Evolutionary conservation across 2,888 invertebrate genomes (phyloP).

Genomic region (Cantharis rufa): DNA sequence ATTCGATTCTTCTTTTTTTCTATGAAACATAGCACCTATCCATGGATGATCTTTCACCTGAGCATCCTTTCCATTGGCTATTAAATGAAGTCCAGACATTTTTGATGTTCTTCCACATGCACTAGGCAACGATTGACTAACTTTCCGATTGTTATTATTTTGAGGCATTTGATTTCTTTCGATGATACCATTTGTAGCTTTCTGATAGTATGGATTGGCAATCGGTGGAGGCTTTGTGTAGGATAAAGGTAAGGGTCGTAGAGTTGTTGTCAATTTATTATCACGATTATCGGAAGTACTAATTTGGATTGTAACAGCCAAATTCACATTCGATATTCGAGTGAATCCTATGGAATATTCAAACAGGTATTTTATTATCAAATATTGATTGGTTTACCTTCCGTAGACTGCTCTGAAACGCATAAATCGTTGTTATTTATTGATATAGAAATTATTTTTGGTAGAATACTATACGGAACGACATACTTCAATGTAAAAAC

Average conservation of each 20-base stretch:
- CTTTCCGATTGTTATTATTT: background rate
- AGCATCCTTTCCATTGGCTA: conserved; percentile 46
- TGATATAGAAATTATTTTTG: background rate
- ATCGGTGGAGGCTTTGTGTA: too few species aligned
- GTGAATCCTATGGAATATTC: background rate
- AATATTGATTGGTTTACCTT: background rate
- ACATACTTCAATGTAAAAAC: background rate
- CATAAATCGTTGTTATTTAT: background rate
- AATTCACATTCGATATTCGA: background rate
- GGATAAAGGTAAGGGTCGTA: too few species aligned
- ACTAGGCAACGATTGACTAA: conserved; percentile 14
- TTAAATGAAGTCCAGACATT: conserved; percentile 44
- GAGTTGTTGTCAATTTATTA: too few species aligned
- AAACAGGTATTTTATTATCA: too few species aligned
- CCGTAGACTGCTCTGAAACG: too few species aligned
- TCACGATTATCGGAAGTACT: background rate
- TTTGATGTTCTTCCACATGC: conserved; percentile 43
- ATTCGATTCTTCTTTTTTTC: conserved; percentile 34
- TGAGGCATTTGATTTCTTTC: too few species aligned
- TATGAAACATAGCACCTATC: conserved; percentile 51
- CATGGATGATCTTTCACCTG: conserved; percentile 49
- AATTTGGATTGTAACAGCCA: background rate
- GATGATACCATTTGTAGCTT: too few species aligned
- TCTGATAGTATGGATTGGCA: too few species aligned
- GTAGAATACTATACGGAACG: background rate